Conservation (phyloP, 2,888 invertebrate genomes). For the Drosophila tanythrix region DNA sequence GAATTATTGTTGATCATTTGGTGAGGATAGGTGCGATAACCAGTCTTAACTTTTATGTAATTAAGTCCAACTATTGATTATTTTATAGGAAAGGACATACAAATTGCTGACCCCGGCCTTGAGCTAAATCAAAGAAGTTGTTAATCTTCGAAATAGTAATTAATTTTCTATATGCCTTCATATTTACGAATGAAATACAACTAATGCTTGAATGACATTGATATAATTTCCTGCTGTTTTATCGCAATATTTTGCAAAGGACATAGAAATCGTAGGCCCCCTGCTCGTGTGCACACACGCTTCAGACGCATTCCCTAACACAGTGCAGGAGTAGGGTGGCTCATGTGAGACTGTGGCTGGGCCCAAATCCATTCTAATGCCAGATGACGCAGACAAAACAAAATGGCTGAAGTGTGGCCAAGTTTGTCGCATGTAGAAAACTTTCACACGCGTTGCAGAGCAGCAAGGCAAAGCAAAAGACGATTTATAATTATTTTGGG, state of each 20-base stretch:
- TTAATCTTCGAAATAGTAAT: not conserved
- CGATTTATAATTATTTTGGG: slow-evolving; percentile 58
- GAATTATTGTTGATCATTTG: not conserved
- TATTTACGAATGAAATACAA: not conserved
- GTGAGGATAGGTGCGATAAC: not conserved
- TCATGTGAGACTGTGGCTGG: slow-evolving; percentile 13
- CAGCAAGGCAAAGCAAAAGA: slow-evolving; percentile 43
- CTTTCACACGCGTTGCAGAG: slow-evolving; percentile 76
- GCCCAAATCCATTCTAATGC: slow-evolving; percentile 28
- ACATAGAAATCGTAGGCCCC: not conserved
- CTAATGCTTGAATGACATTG: not conserved
- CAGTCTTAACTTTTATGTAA: not conserved
- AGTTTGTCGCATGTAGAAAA: slow-evolving; percentile 42
- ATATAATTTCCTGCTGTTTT: not conserved
- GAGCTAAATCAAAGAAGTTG: not conserved
- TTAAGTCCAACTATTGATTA: not conserved
- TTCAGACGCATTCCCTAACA: slow-evolving; percentile 70
- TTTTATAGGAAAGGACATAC: not conserved
- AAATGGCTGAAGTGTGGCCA: slow-evolving; percentile 78
- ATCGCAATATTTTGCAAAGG: not conserved
- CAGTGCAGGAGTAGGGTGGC: slow-evolving; percentile 3
- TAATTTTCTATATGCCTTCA: not conserved
- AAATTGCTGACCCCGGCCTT: not conserved
- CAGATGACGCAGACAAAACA: slow-evolving; percentile 56
- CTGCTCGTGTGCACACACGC: slow-evolving; percentile 58